Evolutionary conservation across 2,888 invertebrate genomes (phyloP), one percentile per base, ranked within the genome.

Genomic region (Prostheceraeus crozeri): DNA sequence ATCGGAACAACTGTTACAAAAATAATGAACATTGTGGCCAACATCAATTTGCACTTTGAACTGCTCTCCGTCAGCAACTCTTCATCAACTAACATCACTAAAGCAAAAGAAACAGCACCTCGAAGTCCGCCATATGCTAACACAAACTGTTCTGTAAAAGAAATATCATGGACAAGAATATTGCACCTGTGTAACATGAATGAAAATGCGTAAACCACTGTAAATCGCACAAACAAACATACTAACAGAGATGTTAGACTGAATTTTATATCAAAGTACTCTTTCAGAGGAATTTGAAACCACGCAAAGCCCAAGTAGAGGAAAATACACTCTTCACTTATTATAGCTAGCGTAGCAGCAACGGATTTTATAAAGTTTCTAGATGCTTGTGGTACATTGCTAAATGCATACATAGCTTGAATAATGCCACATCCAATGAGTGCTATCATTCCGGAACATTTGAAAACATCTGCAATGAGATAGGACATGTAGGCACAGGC

Each of bases 351-450:
- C 8, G n/a, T 19, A 4, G 14, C 40, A 14, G 16, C 40, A 6
- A 40, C 16, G 8, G 8, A 8, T 14, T 19, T 4, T 6, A 40
- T 40, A n/a, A 6, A 8, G 16, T 10, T 14, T 8, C n/a, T 14
- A 8, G 40, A 40, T 14, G n/a, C 19, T 40, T 8, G 14, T 19
- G 6, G n/a, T 19, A 40, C 19, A 19, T 40, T 40, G 8, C n/a
- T 8, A 40, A 40, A 40, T 8, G 40, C 8, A 14, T 40, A 40
- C 6, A 19, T 14, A 4, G 19, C 19, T 14, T 40, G 40, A n/a
- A 40, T 40, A 11, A 40, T n/a, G 6, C 40, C 40, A 14, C 40
- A 40, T 4, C 40, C 40, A 14, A 40, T 40, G 8, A 40, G 40
- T 8, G 40, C 40, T 14, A 40, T n/a, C 6, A 40, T 40, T 4